Evolutionary conservation across 92 coral and sea anemone genomes (phyloP).

Genomic region (Palythoa heliodiscus): DNA sequence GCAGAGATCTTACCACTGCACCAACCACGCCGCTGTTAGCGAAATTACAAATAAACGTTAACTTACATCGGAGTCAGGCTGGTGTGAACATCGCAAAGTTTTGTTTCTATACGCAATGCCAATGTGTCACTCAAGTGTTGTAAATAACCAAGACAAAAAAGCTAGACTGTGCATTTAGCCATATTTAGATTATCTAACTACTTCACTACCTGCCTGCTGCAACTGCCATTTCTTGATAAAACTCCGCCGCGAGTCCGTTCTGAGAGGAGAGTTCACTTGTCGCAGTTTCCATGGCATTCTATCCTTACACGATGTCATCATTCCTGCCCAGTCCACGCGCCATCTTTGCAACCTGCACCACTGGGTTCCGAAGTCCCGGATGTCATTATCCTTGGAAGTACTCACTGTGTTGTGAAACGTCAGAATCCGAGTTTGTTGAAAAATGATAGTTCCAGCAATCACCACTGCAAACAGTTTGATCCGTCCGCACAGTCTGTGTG

Average conservation of each 20-base stretch:
- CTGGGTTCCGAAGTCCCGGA: slow-evolving; percentile 50
- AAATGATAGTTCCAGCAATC: slow-evolving; percentile 1
- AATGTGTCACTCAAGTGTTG: too few species aligned
- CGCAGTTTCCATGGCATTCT: slow-evolving; percentile 71
- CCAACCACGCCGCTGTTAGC: too few species aligned
- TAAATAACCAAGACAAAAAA: too few species aligned
- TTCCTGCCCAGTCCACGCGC: slow-evolving; percentile 82
- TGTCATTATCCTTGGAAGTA: background rate
- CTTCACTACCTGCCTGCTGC: slow-evolving; percentile 63
- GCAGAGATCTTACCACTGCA: too few species aligned
- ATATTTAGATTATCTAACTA: too few species aligned
- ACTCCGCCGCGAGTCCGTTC: slow-evolving; percentile 65
- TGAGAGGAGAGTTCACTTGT: slow-evolving; percentile 48
- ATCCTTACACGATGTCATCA: slow-evolving; percentile 61
- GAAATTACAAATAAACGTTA: too few species aligned
- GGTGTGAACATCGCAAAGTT: too few species aligned
- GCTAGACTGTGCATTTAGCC: too few species aligned
- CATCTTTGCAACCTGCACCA: slow-evolving; percentile 87
- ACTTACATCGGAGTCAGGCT: too few species aligned
- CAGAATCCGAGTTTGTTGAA: slow-evolving; percentile 1
- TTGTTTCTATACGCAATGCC: too few species aligned
- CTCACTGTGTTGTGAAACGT: background rate
- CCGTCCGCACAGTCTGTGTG: too few species aligned
- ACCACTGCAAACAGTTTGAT: background rate
- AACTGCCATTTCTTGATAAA: slow-evolving; percentile 66